Percentiles rank a stretch among this genome's conserved stretches.
Conservation (phyloP, 2,888 invertebrate species). For the Lasioglossum leucozonium region DNA sequence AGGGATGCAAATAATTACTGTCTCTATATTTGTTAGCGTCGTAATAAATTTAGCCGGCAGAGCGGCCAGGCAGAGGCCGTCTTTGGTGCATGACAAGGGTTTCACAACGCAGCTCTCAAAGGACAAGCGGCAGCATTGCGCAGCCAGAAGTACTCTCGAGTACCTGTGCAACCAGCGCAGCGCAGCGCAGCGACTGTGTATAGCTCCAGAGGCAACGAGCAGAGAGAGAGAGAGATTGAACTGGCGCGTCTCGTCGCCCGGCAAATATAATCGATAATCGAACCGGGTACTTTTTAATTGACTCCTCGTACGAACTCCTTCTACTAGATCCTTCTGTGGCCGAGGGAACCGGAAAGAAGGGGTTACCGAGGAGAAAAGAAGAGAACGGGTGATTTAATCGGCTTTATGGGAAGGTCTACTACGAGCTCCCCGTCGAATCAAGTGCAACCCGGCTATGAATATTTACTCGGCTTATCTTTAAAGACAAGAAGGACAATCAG, state of each 20-base stretch:
- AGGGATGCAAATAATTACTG: constrained; percentile 67
- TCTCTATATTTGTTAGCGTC: constrained; percentile 57
- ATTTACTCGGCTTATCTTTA: constrained; percentile 33
- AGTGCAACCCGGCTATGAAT: constrained; percentile 54
- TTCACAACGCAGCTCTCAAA: constrained; percentile 65
- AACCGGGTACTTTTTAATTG: constrained; percentile 48
- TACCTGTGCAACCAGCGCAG: constrained; percentile 19
- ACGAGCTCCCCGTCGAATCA: constrained; percentile 21
- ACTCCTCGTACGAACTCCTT: constrained; percentile 13
- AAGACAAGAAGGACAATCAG: constrained; percentile 19
- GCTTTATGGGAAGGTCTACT: constrained; percentile 4
- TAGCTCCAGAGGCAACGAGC: constrained; percentile 17
- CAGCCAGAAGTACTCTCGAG: constrained; percentile 61
- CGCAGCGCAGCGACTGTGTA: background rate
- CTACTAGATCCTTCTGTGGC: background rate
- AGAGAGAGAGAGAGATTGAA: constrained; percentile 14
- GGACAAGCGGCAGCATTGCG: constrained; percentile 56
- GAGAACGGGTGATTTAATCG: constrained; percentile 5
- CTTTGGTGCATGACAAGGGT: constrained; percentile 61
- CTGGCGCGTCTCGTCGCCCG: constrained; percentile 11
- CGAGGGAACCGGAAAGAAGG: constrained; percentile 16
- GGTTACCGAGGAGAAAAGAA: constrained; percentile 8
- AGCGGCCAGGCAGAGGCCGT: constrained; percentile 29
- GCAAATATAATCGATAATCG: constrained; percentile 58
- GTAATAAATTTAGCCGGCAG: constrained; percentile 60